phyloP scores from a whole-genome alignment of 2,888 invertebrate species.

The Notocelia uddmanniana region DNA sequence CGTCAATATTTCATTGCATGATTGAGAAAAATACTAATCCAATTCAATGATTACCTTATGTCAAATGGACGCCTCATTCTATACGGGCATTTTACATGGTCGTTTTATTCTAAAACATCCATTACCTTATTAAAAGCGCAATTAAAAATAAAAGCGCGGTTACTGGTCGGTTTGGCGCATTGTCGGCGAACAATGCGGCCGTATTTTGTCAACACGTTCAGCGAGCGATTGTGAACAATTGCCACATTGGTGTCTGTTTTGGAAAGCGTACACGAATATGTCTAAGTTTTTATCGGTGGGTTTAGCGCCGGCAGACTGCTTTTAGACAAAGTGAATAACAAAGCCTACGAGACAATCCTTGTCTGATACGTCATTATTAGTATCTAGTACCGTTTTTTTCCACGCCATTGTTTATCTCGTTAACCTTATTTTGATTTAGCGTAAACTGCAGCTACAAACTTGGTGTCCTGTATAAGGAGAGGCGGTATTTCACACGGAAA shows the following conservation, averaged over 20 bases:
- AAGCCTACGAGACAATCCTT: too few relatives aligned
- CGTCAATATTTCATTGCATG: too few relatives aligned
- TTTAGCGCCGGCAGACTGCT: constrained; percentile 11
- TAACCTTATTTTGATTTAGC: too few relatives aligned
- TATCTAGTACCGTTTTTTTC: too few relatives aligned
- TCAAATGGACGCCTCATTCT: background rate
- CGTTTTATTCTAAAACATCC: background rate
- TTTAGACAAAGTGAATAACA: background rate
- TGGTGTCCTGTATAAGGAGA: too few relatives aligned
- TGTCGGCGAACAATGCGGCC: constrained; percentile 29
- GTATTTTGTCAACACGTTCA: constrained; percentile 37
- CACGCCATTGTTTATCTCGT: too few relatives aligned
- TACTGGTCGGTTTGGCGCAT: constrained; percentile 29
- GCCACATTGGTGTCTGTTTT: constrained; percentile 35
- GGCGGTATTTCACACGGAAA: too few relatives aligned
- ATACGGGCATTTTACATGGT: background rate
- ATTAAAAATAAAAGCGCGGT: constrained; percentile 26
- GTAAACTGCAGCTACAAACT: too few relatives aligned
- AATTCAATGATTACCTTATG: background rate
- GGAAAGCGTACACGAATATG: constrained; percentile 32
- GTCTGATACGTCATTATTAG: too few relatives aligned
- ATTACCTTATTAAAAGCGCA: constrained; percentile 21
- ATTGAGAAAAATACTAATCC: background rate
- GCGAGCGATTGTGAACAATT: constrained; percentile 31
- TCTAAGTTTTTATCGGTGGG: constrained; percentile 14